These are phyloP conservation scores for Exephanes ischioxanthus DNA, from an alignment of 2,888 invertebrate genomes.

Conservation along the genomic window DNA sequence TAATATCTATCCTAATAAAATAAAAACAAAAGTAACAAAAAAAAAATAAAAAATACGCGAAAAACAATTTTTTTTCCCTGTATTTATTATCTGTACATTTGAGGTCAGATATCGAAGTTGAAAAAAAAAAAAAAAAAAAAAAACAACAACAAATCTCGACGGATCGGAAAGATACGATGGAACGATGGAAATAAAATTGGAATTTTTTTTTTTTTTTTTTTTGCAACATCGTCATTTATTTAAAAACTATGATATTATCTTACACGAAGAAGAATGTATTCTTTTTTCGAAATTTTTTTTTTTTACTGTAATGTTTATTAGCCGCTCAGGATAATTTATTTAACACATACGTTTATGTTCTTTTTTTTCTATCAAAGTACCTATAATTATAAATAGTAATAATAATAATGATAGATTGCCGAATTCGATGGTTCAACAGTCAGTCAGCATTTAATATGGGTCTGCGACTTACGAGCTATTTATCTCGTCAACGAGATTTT, in stretches of 20 bases:
- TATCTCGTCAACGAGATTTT: conserved; percentile 9
- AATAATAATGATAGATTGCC: conserved; percentile 23
- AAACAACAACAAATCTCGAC: conserved; percentile 71
- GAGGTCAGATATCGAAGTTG: conserved; percentile 29
- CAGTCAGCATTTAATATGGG: conserved; percentile 19
- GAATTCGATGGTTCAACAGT: conserved; percentile 10
- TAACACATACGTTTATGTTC: background rate
- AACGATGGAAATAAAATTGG: conserved; percentile 23
- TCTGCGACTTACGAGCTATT: conserved; percentile 28
- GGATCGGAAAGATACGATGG: conserved; percentile 66
- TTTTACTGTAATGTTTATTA: conserved; percentile 19
- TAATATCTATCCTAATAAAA: conserved; percentile 64
- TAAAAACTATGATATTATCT: conserved; percentile 32
- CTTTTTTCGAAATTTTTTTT: conserved; percentile 1
- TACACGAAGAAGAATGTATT: conserved; percentile 33
- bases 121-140: conserved; percentile 61
- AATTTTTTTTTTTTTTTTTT: background rate
- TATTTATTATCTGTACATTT: conserved; percentile 83
- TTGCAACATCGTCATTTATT: conserved; percentile 38
- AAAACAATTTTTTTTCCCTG: conserved; percentile 75
- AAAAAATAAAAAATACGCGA: conserved; percentile 63
- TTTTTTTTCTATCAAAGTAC: conserved; percentile 29
- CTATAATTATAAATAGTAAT: conserved; percentile 30
- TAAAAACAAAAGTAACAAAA: conserved; percentile 40
- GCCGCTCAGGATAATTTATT: conserved; percentile 62